Conservation (phyloP, 2,113 vertebrate species). For the Aphelocoma coerulescens region DNA sequence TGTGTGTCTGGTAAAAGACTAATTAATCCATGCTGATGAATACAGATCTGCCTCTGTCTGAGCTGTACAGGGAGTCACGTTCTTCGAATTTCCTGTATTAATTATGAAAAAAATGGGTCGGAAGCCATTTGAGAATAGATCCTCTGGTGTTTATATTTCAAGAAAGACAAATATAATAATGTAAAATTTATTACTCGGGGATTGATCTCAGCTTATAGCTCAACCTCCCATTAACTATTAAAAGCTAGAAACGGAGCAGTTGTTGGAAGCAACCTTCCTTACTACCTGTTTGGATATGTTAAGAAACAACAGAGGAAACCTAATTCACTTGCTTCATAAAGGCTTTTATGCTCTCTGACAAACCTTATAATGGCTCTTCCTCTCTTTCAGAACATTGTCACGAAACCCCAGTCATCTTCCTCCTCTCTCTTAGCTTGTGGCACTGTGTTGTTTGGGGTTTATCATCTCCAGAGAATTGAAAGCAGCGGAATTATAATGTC, state of each 20-base stretch:
- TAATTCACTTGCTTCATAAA: background rate
- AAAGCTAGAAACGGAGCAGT: background rate
- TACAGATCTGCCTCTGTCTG: slow-evolving; percentile 24
- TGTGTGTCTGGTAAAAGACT: slow-evolving; percentile 4
- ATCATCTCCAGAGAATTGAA: background rate
- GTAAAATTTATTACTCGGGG: slow-evolving; percentile 48
- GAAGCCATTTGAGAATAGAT: slow-evolving; percentile 57
- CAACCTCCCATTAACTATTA: slow-evolving; percentile 35
- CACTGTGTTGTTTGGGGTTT: background rate
- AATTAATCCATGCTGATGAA: slow-evolving; percentile 53
- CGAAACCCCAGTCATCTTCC: background rate
- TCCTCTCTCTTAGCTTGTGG: background rate
- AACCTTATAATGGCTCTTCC: background rate
- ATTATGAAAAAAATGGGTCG: slow-evolving; percentile 54
- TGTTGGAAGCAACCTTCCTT: background rate
- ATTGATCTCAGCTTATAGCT: slow-evolving; percentile 27
- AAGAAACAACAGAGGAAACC: slow-evolving; percentile 8
- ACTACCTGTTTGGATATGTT: background rate
- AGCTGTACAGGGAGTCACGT: slow-evolving; percentile 17
- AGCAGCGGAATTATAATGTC: background rate
- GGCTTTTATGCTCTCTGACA: slow-evolving; percentile 8
- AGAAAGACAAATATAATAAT: slow-evolving; percentile 64
- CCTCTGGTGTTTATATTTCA: slow-evolving; percentile 55
- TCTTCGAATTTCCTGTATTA: slow-evolving; percentile 58
- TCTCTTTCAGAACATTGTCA: background rate